Evolutionary conservation across 2,888 invertebrate species (phyloP), one percentile per base, ranked within the genome.

Genomic region (Philereme vetulata): DNA sequence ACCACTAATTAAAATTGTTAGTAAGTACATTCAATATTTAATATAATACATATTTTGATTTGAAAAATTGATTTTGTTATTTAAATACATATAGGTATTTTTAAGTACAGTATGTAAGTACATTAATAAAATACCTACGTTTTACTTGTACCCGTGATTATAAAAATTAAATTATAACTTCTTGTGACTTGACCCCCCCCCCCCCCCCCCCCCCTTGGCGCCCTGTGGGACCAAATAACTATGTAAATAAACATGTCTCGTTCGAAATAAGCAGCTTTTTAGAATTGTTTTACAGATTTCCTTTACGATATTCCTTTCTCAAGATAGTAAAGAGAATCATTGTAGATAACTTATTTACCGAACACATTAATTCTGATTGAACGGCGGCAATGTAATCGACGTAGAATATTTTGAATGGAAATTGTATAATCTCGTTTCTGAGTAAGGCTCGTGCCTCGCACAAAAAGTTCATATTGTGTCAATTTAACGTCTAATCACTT

Each of bases 381-480:
- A 21, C 50, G 59, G 65, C 62, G 59, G 64, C 50, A 63, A 68
- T 65, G 59, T 74, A 80, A 78, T 76, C 72, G 72, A 71, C 71
- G 72, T 71, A 66, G 63, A 46, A 67, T 68, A 81, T 82, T 21
- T 70, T 77, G 72, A 75, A 78, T 78, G 78, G 77, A 89, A 89
- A 91, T 90, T 87, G 83, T 86, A 90, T 90, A 87, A 89, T 87
- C 83, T 80, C 75, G 81, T 82, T 85, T 84, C 81, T 84, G 82
- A 90, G 89, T 87, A 88, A 81, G 76, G 72, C 68, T 65, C 75
- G 76, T 66, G 72, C 77, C 74, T 75, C 77, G 79, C 77, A 89
- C 88, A 91, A 90, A 91, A 91, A 92, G 85, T 90, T 90, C 89
- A 85, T 90, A 90, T 89, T 91, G 90, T 92, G 90, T 90, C 92